Percentiles rank a stretch among this genome's conserved stretches.
Evolutionary conservation across 2,888 invertebrate species (phyloP).

Genomic region (Panzeria rudis): DNA sequence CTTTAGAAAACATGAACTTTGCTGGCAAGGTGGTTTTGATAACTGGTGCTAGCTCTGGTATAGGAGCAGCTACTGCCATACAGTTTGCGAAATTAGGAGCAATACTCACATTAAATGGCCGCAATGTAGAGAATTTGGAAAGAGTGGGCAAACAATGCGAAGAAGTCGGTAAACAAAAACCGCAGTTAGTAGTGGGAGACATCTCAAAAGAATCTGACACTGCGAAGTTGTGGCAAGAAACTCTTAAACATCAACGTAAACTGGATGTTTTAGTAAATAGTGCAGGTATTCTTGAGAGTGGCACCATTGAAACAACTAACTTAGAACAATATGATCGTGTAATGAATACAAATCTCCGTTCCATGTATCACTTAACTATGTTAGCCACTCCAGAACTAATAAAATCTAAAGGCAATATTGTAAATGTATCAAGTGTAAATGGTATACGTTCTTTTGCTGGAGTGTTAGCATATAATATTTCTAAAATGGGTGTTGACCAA

Average conservation of each 20-base stretch:
- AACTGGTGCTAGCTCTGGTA: slow-evolving; percentile 90
- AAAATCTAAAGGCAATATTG: slow-evolving; percentile 91
- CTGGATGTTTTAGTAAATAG: slow-evolving; percentile 93
- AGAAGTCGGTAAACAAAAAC: slow-evolving; percentile 83
- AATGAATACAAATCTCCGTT: slow-evolving; percentile 94
- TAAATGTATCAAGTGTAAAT: slow-evolving; percentile 96
- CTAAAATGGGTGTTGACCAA: slow-evolving; percentile 97
- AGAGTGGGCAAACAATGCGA: slow-evolving; percentile 85
- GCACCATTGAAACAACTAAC: slow-evolving; percentile 91
- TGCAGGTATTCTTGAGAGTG: slow-evolving; percentile 92
- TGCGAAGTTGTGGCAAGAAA: slow-evolving; percentile 87
- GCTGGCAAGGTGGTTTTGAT: slow-evolving; percentile 85
- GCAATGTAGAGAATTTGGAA: slow-evolving; percentile 88
- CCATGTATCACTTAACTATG: slow-evolving; percentile 91
- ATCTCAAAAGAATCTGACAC: slow-evolving; percentile 86
- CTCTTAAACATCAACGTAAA: slow-evolving; percentile 87
- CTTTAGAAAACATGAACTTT: slow-evolving; percentile 76
- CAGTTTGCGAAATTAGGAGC: slow-evolving; percentile 88
- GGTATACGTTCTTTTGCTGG: slow-evolving; percentile 94
- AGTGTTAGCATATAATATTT: slow-evolving; percentile 95
- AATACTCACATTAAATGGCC: slow-evolving; percentile 86
- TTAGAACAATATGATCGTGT: slow-evolving; percentile 93
- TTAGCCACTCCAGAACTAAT: slow-evolving; percentile 92
- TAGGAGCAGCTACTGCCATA: slow-evolving; percentile 88
- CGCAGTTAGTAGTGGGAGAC: slow-evolving; percentile 86